Conservation (phyloP, 2,888 invertebrate species). For the Pollenia labialis region DNA sequence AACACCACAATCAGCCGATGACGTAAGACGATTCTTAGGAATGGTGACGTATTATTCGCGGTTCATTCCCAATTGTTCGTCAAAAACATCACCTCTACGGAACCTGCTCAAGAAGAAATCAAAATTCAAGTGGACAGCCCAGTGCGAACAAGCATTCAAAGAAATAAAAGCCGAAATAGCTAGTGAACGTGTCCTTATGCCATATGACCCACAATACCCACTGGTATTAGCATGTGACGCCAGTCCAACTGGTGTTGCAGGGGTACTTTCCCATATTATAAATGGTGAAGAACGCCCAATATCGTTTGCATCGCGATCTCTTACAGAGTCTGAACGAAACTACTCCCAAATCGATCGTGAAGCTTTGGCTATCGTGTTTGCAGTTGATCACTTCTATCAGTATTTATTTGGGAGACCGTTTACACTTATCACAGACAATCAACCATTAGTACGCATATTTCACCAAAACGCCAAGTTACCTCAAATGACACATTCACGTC, state of each 20-base stretch:
- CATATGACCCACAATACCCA: constrained; percentile 66
- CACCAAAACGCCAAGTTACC: constrained; percentile 68
- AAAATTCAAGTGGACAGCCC: constrained; percentile 60
- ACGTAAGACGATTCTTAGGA: constrained; percentile 64
- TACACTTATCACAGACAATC: constrained; percentile 65
- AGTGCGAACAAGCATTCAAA: constrained; percentile 65
- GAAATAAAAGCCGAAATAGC: constrained; percentile 54
- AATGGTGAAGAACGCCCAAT: constrained; percentile 54
- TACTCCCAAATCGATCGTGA: constrained; percentile 47
- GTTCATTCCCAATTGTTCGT: constrained; percentile 67
- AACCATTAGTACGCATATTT: constrained; percentile 65
- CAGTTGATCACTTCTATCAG: constrained; percentile 42
- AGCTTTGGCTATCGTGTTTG: constrained; percentile 39
- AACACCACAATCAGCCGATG: constrained; percentile 62
- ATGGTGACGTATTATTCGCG: constrained; percentile 67
- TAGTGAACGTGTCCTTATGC: constrained; percentile 53
- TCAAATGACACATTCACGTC: constrained; percentile 60
- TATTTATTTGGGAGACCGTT: constrained; percentile 59
- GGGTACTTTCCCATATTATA: constrained; percentile 62
- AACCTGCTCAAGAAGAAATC: constrained; percentile 54
- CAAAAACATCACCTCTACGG: constrained; percentile 63
- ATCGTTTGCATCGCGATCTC: constrained; percentile 61
- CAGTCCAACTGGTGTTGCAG: constrained; percentile 66
- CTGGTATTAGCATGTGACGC: constrained; percentile 67
- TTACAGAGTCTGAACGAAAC: constrained; percentile 59